These are phyloP conservation scores for Biston betularia DNA, from an alignment of 2,888 invertebrate genomes.

Conservation along the genomic window DNA sequence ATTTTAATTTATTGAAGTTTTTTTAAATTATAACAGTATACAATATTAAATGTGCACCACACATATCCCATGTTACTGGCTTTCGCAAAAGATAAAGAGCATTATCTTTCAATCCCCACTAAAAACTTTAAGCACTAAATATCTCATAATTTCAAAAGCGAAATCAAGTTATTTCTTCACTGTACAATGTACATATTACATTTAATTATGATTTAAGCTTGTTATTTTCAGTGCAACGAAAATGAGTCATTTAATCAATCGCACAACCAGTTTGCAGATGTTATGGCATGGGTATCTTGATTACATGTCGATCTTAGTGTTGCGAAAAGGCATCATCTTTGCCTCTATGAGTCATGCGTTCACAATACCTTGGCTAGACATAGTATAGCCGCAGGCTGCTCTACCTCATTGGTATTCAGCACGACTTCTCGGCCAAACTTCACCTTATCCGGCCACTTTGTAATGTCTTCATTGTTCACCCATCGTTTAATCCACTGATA, in stretches of 20 bases:
- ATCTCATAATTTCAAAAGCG: too few relatives aligned
- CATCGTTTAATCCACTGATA: slow-evolving; percentile 68
- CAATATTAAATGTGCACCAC: too few relatives aligned
- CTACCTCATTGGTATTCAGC: slow-evolving; percentile 78
- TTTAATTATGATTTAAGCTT: too few relatives aligned
- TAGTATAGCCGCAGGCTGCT: slow-evolving; percentile 61
- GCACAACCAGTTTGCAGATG: slow-evolving; percentile 19
- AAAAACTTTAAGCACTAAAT: too few relatives aligned
- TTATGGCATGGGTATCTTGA: slow-evolving; percentile 31
- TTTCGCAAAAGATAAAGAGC: too few relatives aligned
- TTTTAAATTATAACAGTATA: too few relatives aligned
- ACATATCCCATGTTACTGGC: too few relatives aligned
- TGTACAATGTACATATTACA: too few relatives aligned
- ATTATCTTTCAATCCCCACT: too few relatives aligned
- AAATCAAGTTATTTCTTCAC: too few relatives aligned
- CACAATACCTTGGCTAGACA: slow-evolving; percentile 63
- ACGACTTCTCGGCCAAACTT: slow-evolving; percentile 71
- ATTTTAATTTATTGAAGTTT: too few relatives aligned
- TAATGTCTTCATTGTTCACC: slow-evolving; percentile 83
- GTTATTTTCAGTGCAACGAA: too few relatives aligned
- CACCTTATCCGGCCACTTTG: slow-evolving; percentile 76
- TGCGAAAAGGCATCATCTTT: slow-evolving; percentile 63
- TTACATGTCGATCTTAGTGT: slow-evolving; percentile 44
- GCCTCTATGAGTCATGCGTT: slow-evolving; percentile 68
- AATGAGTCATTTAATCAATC: neutral